Evolutionary conservation across 53 echinoderm and acorn worm genomes (phyloP).

Genomic region (Antedon mediterranea): DNA sequence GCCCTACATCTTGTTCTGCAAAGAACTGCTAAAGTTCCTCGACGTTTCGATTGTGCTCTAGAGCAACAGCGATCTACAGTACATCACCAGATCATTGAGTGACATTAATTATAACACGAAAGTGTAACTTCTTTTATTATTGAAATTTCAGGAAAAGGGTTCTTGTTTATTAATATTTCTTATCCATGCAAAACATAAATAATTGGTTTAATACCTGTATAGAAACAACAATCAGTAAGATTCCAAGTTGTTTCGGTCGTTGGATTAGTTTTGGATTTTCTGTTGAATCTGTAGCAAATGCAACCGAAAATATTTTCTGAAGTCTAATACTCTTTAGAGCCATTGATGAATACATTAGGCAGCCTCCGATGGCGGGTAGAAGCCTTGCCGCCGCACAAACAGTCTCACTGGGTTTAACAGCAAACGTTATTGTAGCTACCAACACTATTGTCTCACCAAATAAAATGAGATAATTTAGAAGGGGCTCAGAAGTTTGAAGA

Average conservation of each 20-base stretch:
- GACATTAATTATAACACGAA: no score
- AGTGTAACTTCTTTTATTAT: no score
- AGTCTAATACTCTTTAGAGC: conserved; percentile 49
- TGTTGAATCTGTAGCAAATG: conserved; percentile 43
- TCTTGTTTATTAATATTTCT: no score
- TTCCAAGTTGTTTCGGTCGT: conserved; percentile 25
- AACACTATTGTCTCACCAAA: conserved; percentile 21
- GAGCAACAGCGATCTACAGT: no score
- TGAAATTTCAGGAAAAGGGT: no score
- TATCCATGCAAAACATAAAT: no score
- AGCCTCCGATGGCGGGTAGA: conserved; percentile 28
- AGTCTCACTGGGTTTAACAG: conserved; percentile 8
- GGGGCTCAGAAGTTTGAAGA: conserved; percentile 37
- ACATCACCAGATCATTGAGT: no score
- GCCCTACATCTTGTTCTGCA: no score
- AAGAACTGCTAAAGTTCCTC: no score
- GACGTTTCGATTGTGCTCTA: no score
- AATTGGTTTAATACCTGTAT: conserved; percentile 37
- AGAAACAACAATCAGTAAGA: conserved; percentile 22
- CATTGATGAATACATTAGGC: conserved; percentile 60
- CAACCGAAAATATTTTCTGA: conserved; percentile 55
- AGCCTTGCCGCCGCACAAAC: conserved; percentile 35
- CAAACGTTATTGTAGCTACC: conserved; percentile 25
- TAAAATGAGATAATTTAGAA: conserved; percentile 36
- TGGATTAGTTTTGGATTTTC: conserved; percentile 42